Evolutionary conservation across 2,797 vertebrate genomes (phyloP).

Genomic region (Steatocranus sp.): DNA sequence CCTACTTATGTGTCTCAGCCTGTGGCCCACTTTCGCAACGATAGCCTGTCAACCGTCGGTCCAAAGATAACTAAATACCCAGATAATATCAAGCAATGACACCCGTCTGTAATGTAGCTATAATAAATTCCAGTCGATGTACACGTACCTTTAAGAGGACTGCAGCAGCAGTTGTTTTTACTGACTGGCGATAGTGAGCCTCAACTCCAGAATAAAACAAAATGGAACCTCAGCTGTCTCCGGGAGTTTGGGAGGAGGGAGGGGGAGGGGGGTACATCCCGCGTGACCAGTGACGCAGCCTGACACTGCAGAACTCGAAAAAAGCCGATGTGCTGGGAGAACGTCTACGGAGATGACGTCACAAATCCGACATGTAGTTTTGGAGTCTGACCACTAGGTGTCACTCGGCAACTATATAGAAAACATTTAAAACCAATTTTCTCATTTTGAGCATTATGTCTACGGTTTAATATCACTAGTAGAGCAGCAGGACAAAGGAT

Average conservation of each 20-base stretch:
- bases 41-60: not conserved
- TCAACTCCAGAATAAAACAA: conserved; percentile 45
- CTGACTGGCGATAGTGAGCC: not conserved
- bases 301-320: conserved; percentile 1
- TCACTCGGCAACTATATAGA: conserved; percentile 6
- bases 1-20: not conserved
- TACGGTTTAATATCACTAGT: not conserved
- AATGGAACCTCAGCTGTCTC: conserved; percentile 47
- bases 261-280: not conserved
- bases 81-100: not conserved
- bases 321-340: not conserved
- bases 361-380: not conserved
- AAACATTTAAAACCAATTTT: not conserved
- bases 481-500: not conserved
- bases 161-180: not conserved
- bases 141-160: not conserved
- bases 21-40: not conserved
- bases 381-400: conserved; percentile 11
- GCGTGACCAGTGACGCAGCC: not conserved
- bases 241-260: not conserved
- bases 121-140: fast-evolving
- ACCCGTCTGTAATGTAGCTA: not conserved
- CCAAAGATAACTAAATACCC: not conserved
- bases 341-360: not conserved
- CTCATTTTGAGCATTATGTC: not conserved